Percentiles rank a stretch among this genome's conserved stretches.
phyloP scores from a whole-genome alignment of 2,888 invertebrate genomes.

The Arrhopalites spinosus region DNA sequence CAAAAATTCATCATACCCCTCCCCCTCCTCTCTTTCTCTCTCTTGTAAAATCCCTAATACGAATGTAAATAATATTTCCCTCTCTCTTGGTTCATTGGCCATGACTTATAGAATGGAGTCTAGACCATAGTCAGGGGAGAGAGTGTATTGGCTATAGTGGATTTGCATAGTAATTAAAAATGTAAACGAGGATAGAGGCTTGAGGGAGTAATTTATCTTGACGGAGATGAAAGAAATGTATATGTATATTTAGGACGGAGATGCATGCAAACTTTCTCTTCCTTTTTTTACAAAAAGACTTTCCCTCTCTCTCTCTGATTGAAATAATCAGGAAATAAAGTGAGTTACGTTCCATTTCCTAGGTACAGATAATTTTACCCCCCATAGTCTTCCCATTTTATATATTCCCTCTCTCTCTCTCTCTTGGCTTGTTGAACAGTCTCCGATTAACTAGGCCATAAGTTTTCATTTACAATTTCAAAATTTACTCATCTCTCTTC shows the following conservation, averaged over 20 bases:
- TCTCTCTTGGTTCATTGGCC: too few species aligned
- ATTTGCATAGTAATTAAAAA: constrained; percentile 25
- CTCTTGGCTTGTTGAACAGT: neutral
- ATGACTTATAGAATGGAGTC: too few species aligned
- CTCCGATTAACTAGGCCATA: neutral
- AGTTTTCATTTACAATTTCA: neutral
- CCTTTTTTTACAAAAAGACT: neutral
- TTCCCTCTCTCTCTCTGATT: neutral
- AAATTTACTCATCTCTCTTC: too few species aligned
- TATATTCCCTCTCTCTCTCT: neutral
- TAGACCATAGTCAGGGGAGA: too few species aligned
- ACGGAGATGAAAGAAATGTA: constrained; percentile 12
- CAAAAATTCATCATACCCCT: too few species aligned
- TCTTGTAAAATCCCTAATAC: too few species aligned
- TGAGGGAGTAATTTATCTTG: constrained; percentile 8
- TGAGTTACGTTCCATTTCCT: too few species aligned
- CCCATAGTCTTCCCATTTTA: neutral
- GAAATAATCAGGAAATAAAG: too few species aligned
- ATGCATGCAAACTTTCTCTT: constrained; percentile 12
- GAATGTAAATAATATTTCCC: too few species aligned
- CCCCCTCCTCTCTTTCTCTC: neutral
- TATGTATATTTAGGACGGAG: neutral
- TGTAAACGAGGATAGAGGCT: constrained; percentile 15
- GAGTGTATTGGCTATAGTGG: constrained; percentile 1
- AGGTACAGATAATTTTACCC: neutral